Evolutionary conservation across 2,113 vertebrate genomes (phyloP), one percentile per base, ranked within the genome.

Genomic region (Boleophthalmus pectinirostris): DNA sequence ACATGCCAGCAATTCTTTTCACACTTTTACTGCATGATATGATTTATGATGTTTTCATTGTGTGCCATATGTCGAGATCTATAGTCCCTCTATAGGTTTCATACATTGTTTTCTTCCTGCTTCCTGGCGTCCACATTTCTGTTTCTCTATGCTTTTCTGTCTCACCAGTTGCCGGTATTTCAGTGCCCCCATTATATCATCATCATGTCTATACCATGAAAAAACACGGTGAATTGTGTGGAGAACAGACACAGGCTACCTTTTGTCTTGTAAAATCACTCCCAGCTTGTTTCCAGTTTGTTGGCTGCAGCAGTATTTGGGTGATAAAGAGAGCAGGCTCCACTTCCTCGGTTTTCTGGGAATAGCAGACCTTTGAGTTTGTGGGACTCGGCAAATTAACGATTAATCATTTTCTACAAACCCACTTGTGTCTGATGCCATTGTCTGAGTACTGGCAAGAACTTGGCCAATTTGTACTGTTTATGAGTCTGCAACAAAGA

Each of bases 261-360:
- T 91, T 93, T 92, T 93, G 92, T 92, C 86, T 88, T 69, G 54
- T 79, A 75, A 89, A 90, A 89, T 92, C 75, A 86, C 68, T 89
- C 68, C 85, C 88, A 92, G 89, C 72, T 90, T 93, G 87, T 79
- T 86, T 85, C 80, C 88, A 87, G 54, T 73, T 70, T 56, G 64
- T 63, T 76, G 60, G 74, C 83, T 75, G 64, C 72, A 60, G 69
- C 82, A 83, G 53, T 82, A 51, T 84, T 87, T 82, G 78, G 82
- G 80, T 87, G 82, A 89, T 89, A 87, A 86, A 86, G 73, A 79
- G 53, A 67, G 53, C 67, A 21, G 69, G 69, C 77, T 78, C 65
- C 61, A 74, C 58, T 60, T 83, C 54, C 66, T 83, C 76, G 61
- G 66, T 68, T 89, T 82, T 79, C 68, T 81, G 80, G 71, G 85